Percentiles rank a stretch among this genome's conserved stretches.
Conservation (phyloP, 2,113 vertebrate species). For the Nannobrachium achirus region DNA sequence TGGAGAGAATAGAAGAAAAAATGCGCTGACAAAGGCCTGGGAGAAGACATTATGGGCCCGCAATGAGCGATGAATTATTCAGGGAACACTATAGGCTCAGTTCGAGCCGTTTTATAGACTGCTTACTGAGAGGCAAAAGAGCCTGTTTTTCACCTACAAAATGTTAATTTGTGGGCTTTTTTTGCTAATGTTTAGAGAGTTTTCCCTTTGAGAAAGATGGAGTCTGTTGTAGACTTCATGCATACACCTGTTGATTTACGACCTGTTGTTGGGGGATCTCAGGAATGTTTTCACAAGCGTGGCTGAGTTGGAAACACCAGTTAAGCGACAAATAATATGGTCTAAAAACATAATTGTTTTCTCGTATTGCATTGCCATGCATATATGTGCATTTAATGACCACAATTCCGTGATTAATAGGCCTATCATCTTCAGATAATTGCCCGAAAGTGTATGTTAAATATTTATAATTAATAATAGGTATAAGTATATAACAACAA, state of each 20-base stretch:
- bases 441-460: too few relatives aligned
- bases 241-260: conserved; percentile 79
- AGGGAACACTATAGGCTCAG: conserved; percentile 89
- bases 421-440: too few relatives aligned
- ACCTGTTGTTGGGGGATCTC: conserved; percentile 60
- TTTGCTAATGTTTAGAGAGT: conserved; percentile 69
- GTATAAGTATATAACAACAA: too few relatives aligned
- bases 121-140: conserved; percentile 79
- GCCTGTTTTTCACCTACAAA: conserved; percentile 84
- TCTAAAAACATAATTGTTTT: conserved; percentile 8
- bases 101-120: conserved; percentile 91
- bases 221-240: conserved; percentile 4
- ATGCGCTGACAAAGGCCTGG: conserved; percentile 91
- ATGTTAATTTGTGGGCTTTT: conserved; percentile 80
- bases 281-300: conserved; percentile 10
- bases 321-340: conserved; percentile 47
- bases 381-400: too few relatives aligned
- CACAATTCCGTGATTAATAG: too few relatives aligned
- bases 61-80: conserved; percentile 99
- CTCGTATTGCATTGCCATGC: too few relatives aligned
- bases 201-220: conserved; percentile 56
- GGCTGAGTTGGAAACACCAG: conserved; percentile 32
- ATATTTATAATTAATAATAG: too few relatives aligned
- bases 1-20: conserved; percentile 96
- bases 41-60: conserved; percentile 99